phyloP scores from a whole-genome alignment of 2,888 invertebrate genomes.

The Halictus quadricinctus region DNA sequence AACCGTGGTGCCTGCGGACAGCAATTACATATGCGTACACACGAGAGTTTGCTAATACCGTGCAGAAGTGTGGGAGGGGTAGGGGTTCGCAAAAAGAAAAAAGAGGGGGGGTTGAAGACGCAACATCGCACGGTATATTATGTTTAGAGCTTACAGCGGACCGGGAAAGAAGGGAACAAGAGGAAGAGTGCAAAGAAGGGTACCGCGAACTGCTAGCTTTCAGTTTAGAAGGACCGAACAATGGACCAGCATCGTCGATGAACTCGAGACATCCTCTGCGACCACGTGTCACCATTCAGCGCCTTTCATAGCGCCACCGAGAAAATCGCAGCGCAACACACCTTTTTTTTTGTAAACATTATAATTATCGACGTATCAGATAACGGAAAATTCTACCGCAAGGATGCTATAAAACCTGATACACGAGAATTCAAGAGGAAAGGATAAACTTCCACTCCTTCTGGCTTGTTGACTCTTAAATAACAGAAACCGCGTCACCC shows the following conservation, averaged over 20 bases:
- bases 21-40: background rate
- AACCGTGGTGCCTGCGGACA: background rate
- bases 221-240: slow-evolving; percentile 59
- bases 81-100: background rate
- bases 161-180: background rate
- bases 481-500: background rate
- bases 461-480: background rate
- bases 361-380: background rate
- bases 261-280: slow-evolving; percentile 52
- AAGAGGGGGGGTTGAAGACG: background rate
- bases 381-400: background rate
- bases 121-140: background rate
- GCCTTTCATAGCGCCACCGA: slow-evolving; percentile 20
- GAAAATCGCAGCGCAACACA: background rate
- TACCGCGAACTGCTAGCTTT: slow-evolving; percentile 48
- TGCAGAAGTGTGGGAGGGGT: background rate
- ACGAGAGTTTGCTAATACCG: background rate
- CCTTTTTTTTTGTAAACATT: background rate
- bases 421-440: background rate
- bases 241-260: slow-evolving; percentile 48
- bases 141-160: slow-evolving; percentile 5
- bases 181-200: slow-evolving; percentile 29
- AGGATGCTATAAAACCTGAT: background rate
- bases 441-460: background rate
- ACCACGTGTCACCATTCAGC: slow-evolving; percentile 40